Conservation (phyloP, 2,797 vertebrate species). For the Brachyalestes nurse region DNA sequence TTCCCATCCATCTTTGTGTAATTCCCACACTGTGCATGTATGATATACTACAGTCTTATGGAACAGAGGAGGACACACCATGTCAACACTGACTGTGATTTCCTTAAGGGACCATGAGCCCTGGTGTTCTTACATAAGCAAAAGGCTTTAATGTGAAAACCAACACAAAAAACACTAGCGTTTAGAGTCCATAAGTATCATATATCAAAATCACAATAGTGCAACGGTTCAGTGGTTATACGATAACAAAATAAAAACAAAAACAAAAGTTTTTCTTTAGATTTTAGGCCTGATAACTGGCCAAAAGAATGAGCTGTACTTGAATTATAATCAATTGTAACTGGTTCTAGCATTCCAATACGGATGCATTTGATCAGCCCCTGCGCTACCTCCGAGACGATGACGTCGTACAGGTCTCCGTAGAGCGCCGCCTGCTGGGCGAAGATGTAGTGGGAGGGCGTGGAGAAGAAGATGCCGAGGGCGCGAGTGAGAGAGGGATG, state of each 20-base stretch:
- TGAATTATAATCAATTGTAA: no score
- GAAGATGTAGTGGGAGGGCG: conserved; percentile 89
- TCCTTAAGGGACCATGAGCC: background rate
- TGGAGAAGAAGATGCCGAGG: conserved; percentile 93
- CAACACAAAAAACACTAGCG: no score
- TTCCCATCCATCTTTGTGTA: background rate
- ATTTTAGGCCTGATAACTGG: no score
- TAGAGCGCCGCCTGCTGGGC: conserved; percentile 90
- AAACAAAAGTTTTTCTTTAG: no score
- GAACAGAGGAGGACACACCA: background rate
- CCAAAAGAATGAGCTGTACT: no score
- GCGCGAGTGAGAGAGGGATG: conserved; percentile 89
- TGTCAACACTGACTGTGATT: background rate
- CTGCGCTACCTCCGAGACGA: conserved; percentile 87
- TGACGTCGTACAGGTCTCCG: conserved; percentile 91
- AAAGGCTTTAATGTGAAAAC: no score
- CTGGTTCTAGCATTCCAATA: no score
- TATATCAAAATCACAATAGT: no score
- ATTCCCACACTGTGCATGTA: conserved; percentile 2
- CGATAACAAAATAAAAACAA: no score
- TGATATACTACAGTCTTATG: background rate
- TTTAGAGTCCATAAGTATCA: no score
- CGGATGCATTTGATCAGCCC: background rate
- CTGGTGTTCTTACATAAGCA: no score
- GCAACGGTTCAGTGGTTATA: no score